Percentiles rank a stretch among this genome's conserved stretches.
Conservation (phyloP, 2,888 invertebrate species). For the Cheilosia grossa region DNA sequence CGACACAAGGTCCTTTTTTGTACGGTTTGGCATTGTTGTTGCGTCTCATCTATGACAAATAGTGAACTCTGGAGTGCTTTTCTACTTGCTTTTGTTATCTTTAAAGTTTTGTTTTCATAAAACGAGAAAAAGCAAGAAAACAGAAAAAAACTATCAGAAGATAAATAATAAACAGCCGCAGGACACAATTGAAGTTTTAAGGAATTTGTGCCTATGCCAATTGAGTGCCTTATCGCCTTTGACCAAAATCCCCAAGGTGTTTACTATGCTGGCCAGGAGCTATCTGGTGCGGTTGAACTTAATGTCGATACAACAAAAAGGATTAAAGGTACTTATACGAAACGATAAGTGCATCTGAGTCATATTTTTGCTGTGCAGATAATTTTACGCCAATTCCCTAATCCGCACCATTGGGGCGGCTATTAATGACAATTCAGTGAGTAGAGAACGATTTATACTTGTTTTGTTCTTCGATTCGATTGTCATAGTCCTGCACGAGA, state of each 20-base stretch:
- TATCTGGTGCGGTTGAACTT: constrained; percentile 83
- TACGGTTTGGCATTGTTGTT: constrained; percentile 56
- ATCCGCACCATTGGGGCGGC: constrained; percentile 36
- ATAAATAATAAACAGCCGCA: constrained; percentile 39
- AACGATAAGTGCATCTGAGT: constrained; percentile 24
- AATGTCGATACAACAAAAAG: constrained; percentile 82
- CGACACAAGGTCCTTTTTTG: constrained; percentile 56
- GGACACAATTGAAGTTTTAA: constrained; percentile 58
- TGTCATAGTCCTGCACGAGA: constrained; percentile 14
- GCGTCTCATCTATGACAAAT: constrained; percentile 65
- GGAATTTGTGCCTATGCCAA: constrained; percentile 80
- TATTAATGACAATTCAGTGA: constrained; percentile 16
- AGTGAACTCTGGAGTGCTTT: constrained; percentile 68
- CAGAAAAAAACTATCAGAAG: neutral
- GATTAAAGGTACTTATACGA: constrained; percentile 80
- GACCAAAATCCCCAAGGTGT: constrained; percentile 83
- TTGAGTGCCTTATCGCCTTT: constrained; percentile 83
- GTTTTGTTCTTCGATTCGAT: constrained; percentile 32
- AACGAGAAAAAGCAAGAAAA: neutral
- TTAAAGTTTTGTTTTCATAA: constrained; percentile 6
- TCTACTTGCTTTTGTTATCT: constrained; percentile 29
- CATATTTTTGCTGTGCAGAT: constrained; percentile 15
- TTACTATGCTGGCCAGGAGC: constrained; percentile 83
- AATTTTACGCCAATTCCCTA: constrained; percentile 30
- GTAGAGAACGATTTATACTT: constrained; percentile 7